Evolutionary conservation across 2,113 vertebrate species (phyloP), one percentile per base, ranked within the genome.

Genomic region (Microtus oregoni): DNA sequence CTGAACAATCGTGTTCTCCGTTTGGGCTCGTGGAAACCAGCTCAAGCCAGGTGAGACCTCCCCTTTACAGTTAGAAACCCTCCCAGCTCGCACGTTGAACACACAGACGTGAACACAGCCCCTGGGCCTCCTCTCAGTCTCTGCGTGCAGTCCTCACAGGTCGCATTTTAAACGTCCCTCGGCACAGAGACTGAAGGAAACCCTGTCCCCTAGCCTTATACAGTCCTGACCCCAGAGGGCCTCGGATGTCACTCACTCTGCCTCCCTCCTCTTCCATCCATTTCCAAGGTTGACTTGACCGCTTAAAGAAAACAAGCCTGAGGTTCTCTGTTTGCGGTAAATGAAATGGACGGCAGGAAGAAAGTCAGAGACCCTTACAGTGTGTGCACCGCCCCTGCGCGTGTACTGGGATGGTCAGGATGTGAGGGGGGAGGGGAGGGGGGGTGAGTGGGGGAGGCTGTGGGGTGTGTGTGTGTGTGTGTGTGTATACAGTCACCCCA

Each of bases 161-260:
- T 78, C 68, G 19, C 61, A 35, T 63, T 52, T 83, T 50, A 35
- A 82, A 91, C 17, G 55, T 61, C 50, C 44, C 65, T 32, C 52
- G 61, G 35, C 70, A 50, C 87, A 38, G 26, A 2, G 17, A 14
- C 76, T 85, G 26, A 35, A 75, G 88, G 61, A 68, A 90, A 83
- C 19, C 3, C 19, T 3, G 35, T 22, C 10, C 3, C 7, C 0
- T 44, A 35, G 22, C 8, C 41, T 6, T 4, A 7, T 1, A n/a
- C 44, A 28, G 50, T 14, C 55, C 44, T 41, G 86, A n/a, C n/a
- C 63, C 6, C 24, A 14, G 35, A 0, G 30, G 50, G 3, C 15
- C 52, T 28, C 63, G 1, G 35, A 65, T 2, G 0, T 24, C n/a
- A 73, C 72, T 44, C 35, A 61, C 72, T 67, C 76, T 14, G 13